Evolutionary conservation across 2,113 vertebrate genomes (phyloP).

Genomic region (Pteropus alecto): DNA sequence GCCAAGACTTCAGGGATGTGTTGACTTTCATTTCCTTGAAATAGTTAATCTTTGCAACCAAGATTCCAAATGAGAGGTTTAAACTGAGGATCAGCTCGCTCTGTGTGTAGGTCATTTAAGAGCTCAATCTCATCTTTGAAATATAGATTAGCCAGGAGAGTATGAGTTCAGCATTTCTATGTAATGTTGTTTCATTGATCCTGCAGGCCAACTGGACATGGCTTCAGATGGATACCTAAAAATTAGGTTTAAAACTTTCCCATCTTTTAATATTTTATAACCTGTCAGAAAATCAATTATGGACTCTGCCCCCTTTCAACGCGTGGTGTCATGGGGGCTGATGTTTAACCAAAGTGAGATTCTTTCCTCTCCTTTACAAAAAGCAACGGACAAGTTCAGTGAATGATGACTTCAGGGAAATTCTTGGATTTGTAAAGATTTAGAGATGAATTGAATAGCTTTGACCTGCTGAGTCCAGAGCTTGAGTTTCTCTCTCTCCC

Average conservation of each 20-base stretch:
- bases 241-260: slow-evolving; percentile 83
- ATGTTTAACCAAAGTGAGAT: slow-evolving; percentile 60
- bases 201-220: slow-evolving; percentile 70
- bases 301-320: slow-evolving; percentile 72
- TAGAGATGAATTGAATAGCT: slow-evolving; percentile 74
- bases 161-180: slow-evolving; percentile 84
- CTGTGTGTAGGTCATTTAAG: slow-evolving; percentile 80
- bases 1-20: slow-evolving; percentile 69
- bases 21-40: slow-evolving; percentile 77
- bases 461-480: slow-evolving; percentile 76
- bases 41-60: slow-evolving; percentile 81
- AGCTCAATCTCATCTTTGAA: slow-evolving; percentile 82
- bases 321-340: slow-evolving; percentile 55
- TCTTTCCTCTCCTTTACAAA: slow-evolving; percentile 63
- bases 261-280: slow-evolving; percentile 82
- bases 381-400: slow-evolving; percentile 69
- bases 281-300: slow-evolving; percentile 78
- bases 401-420: slow-evolving; percentile 78
- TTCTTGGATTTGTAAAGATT: slow-evolving; percentile 79
- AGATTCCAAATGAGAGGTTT: slow-evolving; percentile 79
- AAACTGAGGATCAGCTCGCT: slow-evolving; percentile 79
- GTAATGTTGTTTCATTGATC: slow-evolving; percentile 84
- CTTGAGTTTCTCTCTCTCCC: slow-evolving; percentile 15
- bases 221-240: slow-evolving; percentile 76
- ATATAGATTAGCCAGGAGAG: slow-evolving; percentile 83